Base-by-base conservation (phyloP, 2,797 vertebrate genomes). In the Hyperoplus lanceolatus region DNA sequence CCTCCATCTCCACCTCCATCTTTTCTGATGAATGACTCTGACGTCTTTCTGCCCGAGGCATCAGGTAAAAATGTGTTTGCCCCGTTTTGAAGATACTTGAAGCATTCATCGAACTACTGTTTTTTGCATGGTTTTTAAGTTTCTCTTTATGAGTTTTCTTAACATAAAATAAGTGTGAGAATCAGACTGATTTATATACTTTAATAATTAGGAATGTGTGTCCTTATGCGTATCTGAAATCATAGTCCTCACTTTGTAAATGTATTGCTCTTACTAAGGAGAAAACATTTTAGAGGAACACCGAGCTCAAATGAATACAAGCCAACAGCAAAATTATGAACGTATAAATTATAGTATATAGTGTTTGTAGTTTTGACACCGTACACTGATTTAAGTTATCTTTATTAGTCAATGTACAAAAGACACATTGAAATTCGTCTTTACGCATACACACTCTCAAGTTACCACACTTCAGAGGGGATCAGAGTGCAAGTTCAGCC, bases 11-110 rank as follows among this genome's bases (percentile, higher is more conserved):
- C 92, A 69, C 93, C 90, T 90, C 87, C 92, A 78, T 86, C 91
- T 92, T 91, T 90, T 82, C 89, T 90, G 70, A 88, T 69, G 89
- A 93, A 93, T 93, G 91, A 95, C 65, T 93, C 62, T 81, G 92
- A 92, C 58, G 79, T 92, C 81, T 92, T 85, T 93, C 84, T 90
- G 62, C 90, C 85, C 70, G 90, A 92, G 73, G 89, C 86, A 46
- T 82, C 93, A 95, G 92, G 93, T 95, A 95, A 94, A 29, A 92
- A 81, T 4, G 58, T 64, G 77, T 83, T 74, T 60, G 76, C 18
- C 13, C 53, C 29, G 18, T 49, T 54, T 54, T 36, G 36, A 41
- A 62, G 36, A 63, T 29, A 8, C 16, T 49, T 48, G 5, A 65
- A 8, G 38, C 15, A 4, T 50, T 48, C 51, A 50, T 57, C 68